Percentiles rank a stretch among this genome's conserved stretches.
Conservation (phyloP, 2,888 invertebrate species). For the Acanthopleura granulata region DNA sequence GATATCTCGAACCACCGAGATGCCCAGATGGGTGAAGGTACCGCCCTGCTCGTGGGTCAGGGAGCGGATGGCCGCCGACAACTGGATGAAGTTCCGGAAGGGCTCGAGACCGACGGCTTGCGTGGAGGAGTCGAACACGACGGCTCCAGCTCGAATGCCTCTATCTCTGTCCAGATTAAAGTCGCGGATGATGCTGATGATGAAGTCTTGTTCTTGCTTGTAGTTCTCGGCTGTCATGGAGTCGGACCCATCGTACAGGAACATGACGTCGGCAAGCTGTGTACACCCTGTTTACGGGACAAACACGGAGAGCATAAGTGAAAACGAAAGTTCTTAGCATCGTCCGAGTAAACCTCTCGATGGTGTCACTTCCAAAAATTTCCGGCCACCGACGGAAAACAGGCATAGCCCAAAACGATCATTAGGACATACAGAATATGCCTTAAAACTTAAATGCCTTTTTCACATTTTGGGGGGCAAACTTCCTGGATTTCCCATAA, state of each 20-base stretch:
- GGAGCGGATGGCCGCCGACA: not conserved
- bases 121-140: not conserved
- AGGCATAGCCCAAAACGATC: too few relatives aligned
- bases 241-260: constrained; percentile 5
- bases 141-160: not conserved
- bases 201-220: constrained; percentile 1
- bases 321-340: too few relatives aligned
- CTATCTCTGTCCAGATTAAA: not conserved
- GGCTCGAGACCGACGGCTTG: not conserved
- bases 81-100: not conserved
- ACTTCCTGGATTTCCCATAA: too few relatives aligned
- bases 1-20: not conserved
- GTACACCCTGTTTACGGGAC: not conserved
- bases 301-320: not conserved
- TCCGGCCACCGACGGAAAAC: too few relatives aligned
- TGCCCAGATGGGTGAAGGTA: constrained; percentile 2
- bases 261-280: constrained; percentile 4
- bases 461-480: too few relatives aligned
- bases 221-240: constrained; percentile 9
- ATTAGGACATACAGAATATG: too few relatives aligned
- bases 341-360: too few relatives aligned
- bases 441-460: too few relatives aligned
- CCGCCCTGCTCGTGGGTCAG: not conserved
- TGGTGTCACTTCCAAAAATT: too few relatives aligned
- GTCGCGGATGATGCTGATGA: not conserved